Base-by-base conservation (phyloP, 2,888 invertebrate species). In the Ceramica pisi region DNA sequence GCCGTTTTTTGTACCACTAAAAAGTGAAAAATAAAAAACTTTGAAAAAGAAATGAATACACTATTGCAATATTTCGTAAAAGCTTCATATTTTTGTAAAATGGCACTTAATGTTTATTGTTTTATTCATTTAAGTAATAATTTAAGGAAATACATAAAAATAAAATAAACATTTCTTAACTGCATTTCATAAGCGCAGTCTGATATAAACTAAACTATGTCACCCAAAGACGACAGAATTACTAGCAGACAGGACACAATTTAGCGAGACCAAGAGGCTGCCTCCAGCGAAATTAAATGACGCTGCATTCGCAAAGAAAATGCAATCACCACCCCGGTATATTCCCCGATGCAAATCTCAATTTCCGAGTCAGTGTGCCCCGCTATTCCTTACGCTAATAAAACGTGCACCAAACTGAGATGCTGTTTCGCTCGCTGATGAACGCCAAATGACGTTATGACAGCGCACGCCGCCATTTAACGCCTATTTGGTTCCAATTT, bases 401-500 rank as follows among this genome's bases (percentile, higher is more conserved):
- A 95, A 95, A 95, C 95, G 91, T 94, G 95, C 94, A 94, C 93
- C 95, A 94, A 93, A 92, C 94, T 93, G 93, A 92, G 94, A 94
- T 94, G 95, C 95, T 95, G 94, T 95, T 94, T 94, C 93, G 95
- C 91, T 91, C 92, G 92, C 93, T 96, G 96, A 96, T 96, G 96
- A 96, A 94, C 95, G 94, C 92, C 94, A 95, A 96, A 96, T 94
- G 94, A 94, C 91, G 95, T 96, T 96, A 95, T 95, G 94, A 95
- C 94, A 94, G 93, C 94, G 94, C 93, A 93, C 95, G 96, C 95
- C 96, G 96, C 96, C 96, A 97, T 97, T 97, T 97, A 97, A 97
- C 97, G 97, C 97, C 96, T 97, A 97, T 97, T 97, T 97, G 97
- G 95, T 94, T 96, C 96, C 96, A 96, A 96, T 95, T 94, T 95